Evolutionary conservation across 2,113 vertebrate genomes (phyloP), one percentile per base, ranked within the genome.

Genomic region (Phodopus roborovskii): DNA sequence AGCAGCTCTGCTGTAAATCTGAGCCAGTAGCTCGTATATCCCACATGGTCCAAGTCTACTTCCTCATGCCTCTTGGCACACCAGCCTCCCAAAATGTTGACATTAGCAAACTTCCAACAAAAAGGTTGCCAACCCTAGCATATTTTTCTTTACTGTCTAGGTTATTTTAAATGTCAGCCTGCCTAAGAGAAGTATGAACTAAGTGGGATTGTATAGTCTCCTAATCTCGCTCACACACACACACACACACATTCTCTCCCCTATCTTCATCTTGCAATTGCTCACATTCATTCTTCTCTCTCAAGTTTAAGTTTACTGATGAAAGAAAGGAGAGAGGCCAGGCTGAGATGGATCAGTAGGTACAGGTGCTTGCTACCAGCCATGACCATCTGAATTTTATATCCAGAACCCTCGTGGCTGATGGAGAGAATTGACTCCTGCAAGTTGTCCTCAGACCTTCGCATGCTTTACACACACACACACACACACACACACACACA

Each of bases 91-190:
- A 22, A 89, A 77, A 45, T 75, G 83, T 79, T 96, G 91, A 91
- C 77, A 56, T 92, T 91, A 88, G 92, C 96, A 92, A 73, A 68
- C 85, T 88, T 96, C 94, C 94, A 94, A 68, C 13, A 56, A 15
- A 95, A 90, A 50, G 9, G 26, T 66, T 94, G 62, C 74, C 95
- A 93, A n/a, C 6, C 22, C 33, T 30, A 45, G 7, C 70, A 5
- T 22, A 36, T 70, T 90, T 92, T 94, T 94, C 87, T 88, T 96
- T 50, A 68, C 90, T 39, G 70, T 87, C 78, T 94, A 30, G 39
- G 39, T 92, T 94, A 92, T 94, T 94, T 85, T 82, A 88, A 77
- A 66, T 88, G 48, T 92, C 77, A 64, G 24, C 36, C 17, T 88
- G 84, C 39, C 79, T 85, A 91, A 91, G 33, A 88, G 60, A 90